Conservation (phyloP, 2,113 vertebrate species). For the Ictalurus furcatus region DNA sequence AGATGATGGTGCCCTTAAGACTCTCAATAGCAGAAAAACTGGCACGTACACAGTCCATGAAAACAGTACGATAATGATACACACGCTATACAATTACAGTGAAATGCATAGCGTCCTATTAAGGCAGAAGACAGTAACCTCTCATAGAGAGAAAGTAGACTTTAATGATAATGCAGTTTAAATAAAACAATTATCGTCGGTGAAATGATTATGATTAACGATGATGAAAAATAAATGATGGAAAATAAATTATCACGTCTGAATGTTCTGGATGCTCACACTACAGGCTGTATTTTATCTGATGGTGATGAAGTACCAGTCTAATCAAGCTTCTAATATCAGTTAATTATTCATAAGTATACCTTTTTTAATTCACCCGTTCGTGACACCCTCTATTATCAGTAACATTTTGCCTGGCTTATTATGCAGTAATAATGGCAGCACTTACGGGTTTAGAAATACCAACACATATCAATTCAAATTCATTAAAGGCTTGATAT, state of each 20-base stretch:
- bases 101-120: background rate
- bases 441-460: background rate
- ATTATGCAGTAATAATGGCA: background rate
- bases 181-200: background rate
- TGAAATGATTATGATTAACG: background rate
- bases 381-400: background rate
- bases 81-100: conserved; percentile 13
- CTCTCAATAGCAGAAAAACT: background rate
- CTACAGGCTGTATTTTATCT: background rate
- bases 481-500: background rate
- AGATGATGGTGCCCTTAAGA: background rate
- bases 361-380: background rate
- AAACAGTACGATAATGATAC: background rate
- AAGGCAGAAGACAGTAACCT: background rate
- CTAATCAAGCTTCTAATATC: background rate
- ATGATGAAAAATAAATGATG: background rate
- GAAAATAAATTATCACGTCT: background rate
- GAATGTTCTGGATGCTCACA: background rate
- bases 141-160: background rate
- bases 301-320: background rate
- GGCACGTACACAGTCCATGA: background rate
- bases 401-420: too few relatives aligned
- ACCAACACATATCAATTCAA: background rate
- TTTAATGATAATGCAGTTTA: background rate
- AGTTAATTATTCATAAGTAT: background rate